phyloP scores from a whole-genome alignment of 2,113 vertebrate genomes.

The Nothoprocta perdicaria region DNA sequence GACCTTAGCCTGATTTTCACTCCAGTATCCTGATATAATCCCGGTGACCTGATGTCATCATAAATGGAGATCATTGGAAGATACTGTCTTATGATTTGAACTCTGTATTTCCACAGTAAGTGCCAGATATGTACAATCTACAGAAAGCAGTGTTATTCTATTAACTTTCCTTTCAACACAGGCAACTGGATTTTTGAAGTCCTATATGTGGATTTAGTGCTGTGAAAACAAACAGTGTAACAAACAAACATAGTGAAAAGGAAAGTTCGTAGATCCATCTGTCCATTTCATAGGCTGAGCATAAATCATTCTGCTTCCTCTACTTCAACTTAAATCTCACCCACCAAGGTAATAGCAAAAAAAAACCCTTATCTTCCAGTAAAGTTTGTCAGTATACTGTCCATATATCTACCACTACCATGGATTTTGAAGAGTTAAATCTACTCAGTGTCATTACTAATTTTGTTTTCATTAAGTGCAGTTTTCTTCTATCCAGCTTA shows the following conservation, averaged over 20 bases:
- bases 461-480: not conserved
- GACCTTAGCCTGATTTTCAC: too few relatives aligned
- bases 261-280: not conserved
- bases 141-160: not conserved
- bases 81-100: not conserved
- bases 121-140: not conserved
- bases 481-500: not conserved
- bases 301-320: not conserved
- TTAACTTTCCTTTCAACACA: not conserved
- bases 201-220: not conserved
- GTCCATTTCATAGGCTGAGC: not conserved
- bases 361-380: not conserved
- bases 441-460: not conserved
- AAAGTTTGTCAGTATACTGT: not conserved
- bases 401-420: not conserved
- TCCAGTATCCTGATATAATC: not conserved
- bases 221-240: not conserved
- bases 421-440: conserved; percentile 10
- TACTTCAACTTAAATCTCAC: not conserved
- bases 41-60: not conserved
- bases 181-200: not conserved
- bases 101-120: not conserved
- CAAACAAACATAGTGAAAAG: not conserved
- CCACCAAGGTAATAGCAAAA: not conserved
- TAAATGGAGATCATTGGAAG: not conserved